Evolutionary conservation across 2,888 invertebrate genomes (phyloP).

Genomic region (Watsonalla binaria): DNA sequence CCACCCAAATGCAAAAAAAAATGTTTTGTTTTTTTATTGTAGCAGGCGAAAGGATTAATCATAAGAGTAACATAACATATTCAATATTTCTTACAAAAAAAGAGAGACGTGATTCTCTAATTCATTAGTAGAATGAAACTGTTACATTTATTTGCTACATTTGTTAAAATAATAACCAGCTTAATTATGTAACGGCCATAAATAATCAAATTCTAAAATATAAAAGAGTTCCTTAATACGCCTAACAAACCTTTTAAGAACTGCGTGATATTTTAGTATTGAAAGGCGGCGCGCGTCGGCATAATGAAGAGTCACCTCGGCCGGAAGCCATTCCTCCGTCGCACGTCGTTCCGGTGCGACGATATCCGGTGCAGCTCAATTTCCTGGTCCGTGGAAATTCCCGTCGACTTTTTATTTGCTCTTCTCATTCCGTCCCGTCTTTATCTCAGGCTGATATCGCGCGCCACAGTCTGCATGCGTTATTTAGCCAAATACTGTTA

Average conservation of each 20-base stretch:
- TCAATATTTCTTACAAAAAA: too few species aligned
- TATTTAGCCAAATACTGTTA: conserved; percentile 20
- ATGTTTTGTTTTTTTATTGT: too few species aligned
- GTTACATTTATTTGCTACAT: too few species aligned
- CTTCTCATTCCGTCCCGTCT: conserved; percentile 43
- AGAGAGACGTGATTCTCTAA: too few species aligned
- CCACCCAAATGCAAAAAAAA: too few species aligned
- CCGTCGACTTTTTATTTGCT: conserved; percentile 59
- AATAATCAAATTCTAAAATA: too few species aligned
- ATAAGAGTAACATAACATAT: too few species aligned
- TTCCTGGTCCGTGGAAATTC: conserved; percentile 65
- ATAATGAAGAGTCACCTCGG: conserved; percentile 64
- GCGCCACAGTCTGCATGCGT: conserved; percentile 18
- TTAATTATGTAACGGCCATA: too few species aligned
- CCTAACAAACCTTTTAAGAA: conserved; percentile 21
- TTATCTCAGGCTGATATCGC: conserved; percentile 36
- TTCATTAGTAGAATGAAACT: too few species aligned
- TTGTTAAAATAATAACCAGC: too few species aligned
- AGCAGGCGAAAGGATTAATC: too few species aligned
- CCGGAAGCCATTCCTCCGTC: conserved; percentile 68
- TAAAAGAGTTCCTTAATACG: neutral
- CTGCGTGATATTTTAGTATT: conserved; percentile 28
- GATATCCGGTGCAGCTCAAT: conserved; percentile 76
- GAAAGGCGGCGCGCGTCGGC: conserved; percentile 45
- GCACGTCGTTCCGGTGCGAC: conserved; percentile 70